These are phyloP conservation scores for Conus ventricosus DNA, from an alignment of 1,140 invertebrate genomes.

Conservation along the genomic window DNA sequence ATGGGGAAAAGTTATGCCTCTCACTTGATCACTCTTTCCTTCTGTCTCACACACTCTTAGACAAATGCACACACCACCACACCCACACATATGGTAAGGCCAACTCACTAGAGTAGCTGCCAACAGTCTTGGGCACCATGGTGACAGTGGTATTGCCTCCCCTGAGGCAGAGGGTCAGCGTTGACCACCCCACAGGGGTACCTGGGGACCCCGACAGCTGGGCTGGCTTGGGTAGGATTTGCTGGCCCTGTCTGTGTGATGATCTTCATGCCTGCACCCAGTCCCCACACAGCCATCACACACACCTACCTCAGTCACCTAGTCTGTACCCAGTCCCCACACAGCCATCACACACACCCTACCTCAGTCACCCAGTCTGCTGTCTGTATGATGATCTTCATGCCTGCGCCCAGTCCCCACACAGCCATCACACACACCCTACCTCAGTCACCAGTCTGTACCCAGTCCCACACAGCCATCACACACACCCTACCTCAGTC, in stretches of 20 bases:
- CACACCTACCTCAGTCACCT: too few relatives aligned
- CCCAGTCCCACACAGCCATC: too few relatives aligned
- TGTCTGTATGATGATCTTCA: too few relatives aligned
- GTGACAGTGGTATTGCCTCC: slow-evolving; percentile 57
- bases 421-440: neutral
- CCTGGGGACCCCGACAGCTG: slow-evolving; percentile 51
- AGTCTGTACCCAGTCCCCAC: neutral
- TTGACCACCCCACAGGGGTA: slow-evolving; percentile 70
- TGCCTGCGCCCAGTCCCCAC: neutral
- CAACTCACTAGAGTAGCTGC: slow-evolving; percentile 54
- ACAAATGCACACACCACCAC: too few relatives aligned
- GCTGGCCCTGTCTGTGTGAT: slow-evolving; percentile 69
- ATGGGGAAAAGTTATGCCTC: too few relatives aligned
- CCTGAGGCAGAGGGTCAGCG: slow-evolving; percentile 45
- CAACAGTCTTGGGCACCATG: slow-evolving; percentile 64
- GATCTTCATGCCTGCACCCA: slow-evolving; percentile 71
- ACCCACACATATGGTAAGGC: neutral
- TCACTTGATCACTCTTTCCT: too few relatives aligned
- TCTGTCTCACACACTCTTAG: too few relatives aligned
- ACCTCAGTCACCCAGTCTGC: neutral
- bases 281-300: neutral
- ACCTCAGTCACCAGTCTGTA: neutral
- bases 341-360: neutral
- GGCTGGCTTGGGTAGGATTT: slow-evolving; percentile 71
- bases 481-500: too few relatives aligned